phyloP scores from a whole-genome alignment of 2,113 vertebrate species.

The Sapajus apella region DNA sequence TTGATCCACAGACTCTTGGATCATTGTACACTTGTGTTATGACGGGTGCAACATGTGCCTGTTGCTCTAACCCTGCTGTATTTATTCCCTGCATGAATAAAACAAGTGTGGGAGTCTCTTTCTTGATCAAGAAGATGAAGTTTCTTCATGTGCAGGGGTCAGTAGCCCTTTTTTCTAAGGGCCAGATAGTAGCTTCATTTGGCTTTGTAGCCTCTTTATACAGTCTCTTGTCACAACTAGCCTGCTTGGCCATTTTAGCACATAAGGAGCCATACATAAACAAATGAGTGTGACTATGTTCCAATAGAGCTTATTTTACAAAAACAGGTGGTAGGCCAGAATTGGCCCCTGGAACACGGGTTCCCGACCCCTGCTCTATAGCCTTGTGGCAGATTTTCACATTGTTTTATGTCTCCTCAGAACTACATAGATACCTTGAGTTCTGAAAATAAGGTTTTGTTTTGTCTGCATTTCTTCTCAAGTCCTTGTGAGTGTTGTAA shows the following conservation, averaged over 20 bases:
- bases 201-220: not conserved
- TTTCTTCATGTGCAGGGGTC: not conserved
- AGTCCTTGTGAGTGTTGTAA: not conserved
- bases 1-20: not conserved
- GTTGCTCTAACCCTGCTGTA: not conserved
- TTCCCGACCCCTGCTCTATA: not conserved
- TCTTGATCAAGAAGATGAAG: not conserved
- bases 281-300: not conserved
- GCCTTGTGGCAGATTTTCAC: not conserved
- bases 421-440: not conserved
- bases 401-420: not conserved
- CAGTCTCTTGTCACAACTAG: not conserved
- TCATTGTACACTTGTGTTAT: not conserved
- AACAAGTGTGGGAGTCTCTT: not conserved
- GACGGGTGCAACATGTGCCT: not conserved
- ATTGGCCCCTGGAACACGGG: not conserved
- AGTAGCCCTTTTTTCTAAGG: not conserved
- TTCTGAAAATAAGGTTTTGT: slow-evolving; percentile 11
- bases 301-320: not conserved
- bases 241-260: not conserved
- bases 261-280: not conserved
- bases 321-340: not conserved
- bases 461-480: slow-evolving; percentile 8
- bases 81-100: not conserved
- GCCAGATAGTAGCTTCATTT: not conserved